These are phyloP conservation scores for Casuarius casuarius DNA, from an alignment of 2,113 vertebrate genomes.

Conservation along the genomic window DNA sequence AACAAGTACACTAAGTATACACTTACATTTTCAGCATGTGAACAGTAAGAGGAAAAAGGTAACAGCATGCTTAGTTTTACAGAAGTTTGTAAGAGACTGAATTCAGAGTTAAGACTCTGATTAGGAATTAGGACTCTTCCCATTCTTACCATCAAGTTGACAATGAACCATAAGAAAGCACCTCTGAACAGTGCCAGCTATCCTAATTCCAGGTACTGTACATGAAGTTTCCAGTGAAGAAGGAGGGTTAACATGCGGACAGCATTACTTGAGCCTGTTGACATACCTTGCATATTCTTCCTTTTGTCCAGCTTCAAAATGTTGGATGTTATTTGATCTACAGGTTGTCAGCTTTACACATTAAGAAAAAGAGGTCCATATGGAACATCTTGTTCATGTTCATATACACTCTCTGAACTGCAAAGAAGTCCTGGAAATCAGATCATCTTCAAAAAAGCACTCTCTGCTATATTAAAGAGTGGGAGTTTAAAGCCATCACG, in stretches of 20 bases:
- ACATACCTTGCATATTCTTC: not conserved
- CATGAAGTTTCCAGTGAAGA: not conserved
- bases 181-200: not conserved
- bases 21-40: not conserved
- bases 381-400: not conserved
- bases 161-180: not conserved
- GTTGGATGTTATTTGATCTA: not conserved
- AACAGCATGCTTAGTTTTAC: not conserved
- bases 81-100: not conserved
- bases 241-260: not conserved
- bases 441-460: not conserved
- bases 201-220: not conserved
- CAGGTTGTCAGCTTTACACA: not conserved
- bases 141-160: not conserved
- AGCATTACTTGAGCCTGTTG: not conserved
- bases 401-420: not conserved
- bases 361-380: not conserved
- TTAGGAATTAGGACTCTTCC: not conserved
- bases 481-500: not conserved
- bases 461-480: not conserved
- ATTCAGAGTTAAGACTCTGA: not conserved
- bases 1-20: not conserved
- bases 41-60: not conserved
- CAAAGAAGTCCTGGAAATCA: not conserved
- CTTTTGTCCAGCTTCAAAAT: not conserved